These are phyloP conservation scores for Gymnoscelis rufifasciata DNA, from an alignment of 2,888 invertebrate species.

Conservation along the genomic window DNA sequence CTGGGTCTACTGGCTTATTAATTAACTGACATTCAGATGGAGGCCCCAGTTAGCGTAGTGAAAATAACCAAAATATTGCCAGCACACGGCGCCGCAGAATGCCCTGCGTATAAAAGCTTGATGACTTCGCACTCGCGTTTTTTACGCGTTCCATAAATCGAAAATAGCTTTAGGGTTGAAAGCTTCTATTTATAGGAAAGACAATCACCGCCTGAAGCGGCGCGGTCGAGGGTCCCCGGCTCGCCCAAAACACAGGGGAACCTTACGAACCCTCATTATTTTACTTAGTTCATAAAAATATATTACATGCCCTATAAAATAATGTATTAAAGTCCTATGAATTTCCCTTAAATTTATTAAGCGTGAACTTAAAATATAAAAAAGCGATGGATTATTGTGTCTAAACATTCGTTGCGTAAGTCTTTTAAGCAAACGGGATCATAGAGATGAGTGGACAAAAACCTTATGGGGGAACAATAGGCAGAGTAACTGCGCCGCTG, in stretches of 20 bases:
- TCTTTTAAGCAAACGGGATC: constrained; percentile 53
- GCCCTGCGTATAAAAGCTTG: constrained; percentile 21
- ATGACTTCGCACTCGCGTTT: constrained; percentile 28
- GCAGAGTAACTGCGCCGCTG: constrained; percentile 40
- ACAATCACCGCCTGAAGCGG: constrained; percentile 33
- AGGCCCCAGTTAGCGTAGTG: constrained; percentile 13
- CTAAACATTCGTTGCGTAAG: constrained; percentile 42
- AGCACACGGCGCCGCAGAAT: constrained; percentile 4
- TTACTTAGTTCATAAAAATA: constrained; percentile 27
- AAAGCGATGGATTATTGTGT: constrained; percentile 28
- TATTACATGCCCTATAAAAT: constrained; percentile 26
- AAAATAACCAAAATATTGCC: constrained; percentile 10
- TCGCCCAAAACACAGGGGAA: constrained; percentile 18
- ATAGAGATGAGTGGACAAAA: constrained; percentile 51
- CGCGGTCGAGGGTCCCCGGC: constrained; percentile 24
- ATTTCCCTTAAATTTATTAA: constrained; percentile 12
- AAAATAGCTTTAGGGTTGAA: constrained; percentile 45
- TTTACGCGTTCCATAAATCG: constrained; percentile 40
- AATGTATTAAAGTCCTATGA: constrained; percentile 24
- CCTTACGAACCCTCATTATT: constrained; percentile 29
- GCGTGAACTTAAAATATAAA: constrained; percentile 15
- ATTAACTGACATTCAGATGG: constrained; percentile 32
- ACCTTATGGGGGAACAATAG: constrained; percentile 46
- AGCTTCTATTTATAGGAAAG: constrained; percentile 49
- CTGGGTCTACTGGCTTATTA: constrained; percentile 31